phyloP scores from a whole-genome alignment of 2,888 invertebrate genomes.

The Lasius fuliginosus region DNA sequence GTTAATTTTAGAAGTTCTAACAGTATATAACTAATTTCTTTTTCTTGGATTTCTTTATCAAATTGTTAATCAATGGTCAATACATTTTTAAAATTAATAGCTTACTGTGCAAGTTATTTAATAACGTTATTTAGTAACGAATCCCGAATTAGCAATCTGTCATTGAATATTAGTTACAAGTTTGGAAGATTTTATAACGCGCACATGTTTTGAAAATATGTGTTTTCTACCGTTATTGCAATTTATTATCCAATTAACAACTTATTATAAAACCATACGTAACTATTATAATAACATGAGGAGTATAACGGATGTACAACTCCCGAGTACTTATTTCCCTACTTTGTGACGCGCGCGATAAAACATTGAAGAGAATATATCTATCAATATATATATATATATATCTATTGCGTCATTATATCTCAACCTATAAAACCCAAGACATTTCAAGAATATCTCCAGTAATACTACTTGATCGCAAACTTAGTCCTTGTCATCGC shows the following conservation, averaged over 20 bases:
- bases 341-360: background rate
- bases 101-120: background rate
- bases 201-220: background rate
- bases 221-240: background rate
- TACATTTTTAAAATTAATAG: background rate
- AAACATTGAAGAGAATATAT: slow-evolving; percentile 21
- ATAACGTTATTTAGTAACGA: background rate
- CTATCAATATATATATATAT: background rate
- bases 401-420: slow-evolving; percentile 7
- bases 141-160: background rate
- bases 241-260: background rate
- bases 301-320: background rate
- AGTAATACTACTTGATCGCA: slow-evolving; percentile 56
- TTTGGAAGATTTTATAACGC: background rate
- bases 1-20: background rate
- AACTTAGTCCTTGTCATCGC: background rate
- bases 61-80: background rate
- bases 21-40: background rate
- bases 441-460: slow-evolving; percentile 40
- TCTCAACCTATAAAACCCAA: slow-evolving; percentile 70
- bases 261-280: no score
- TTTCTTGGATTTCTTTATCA: background rate
- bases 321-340: background rate
- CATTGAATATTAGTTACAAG: background rate
- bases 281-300: background rate